These are phyloP conservation scores for Eupithecia centaureata DNA, from an alignment of 2,888 invertebrate species.

Conservation along the genomic window DNA sequence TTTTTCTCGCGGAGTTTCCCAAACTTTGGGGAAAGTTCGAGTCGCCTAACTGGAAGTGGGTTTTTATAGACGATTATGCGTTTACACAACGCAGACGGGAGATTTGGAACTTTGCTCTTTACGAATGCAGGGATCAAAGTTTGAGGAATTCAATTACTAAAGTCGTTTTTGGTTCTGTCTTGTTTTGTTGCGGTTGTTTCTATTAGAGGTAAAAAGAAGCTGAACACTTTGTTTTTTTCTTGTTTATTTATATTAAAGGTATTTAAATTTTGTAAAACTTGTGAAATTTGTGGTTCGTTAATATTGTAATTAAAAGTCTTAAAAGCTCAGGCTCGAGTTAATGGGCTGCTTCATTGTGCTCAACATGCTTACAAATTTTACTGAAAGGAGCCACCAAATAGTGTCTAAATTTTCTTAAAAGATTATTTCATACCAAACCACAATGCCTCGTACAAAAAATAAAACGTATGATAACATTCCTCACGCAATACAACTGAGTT, in stretches of 20 bases:
- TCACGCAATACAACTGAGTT: neutral
- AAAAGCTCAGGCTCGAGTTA: neutral
- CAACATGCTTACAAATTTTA: neutral
- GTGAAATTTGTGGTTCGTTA: neutral
- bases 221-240: neutral
- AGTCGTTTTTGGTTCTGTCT: conserved; percentile 40
- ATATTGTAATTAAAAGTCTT: neutral
- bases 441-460: neutral
- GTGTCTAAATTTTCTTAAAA: neutral
- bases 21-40: conserved; percentile 39
- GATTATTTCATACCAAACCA: neutral
- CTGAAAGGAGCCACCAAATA: neutral
- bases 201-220: conserved; percentile 7
- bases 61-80: conserved; percentile 57
- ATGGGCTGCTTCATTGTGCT: neutral
- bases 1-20: conserved; percentile 44
- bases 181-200: conserved; percentile 21
- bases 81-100: conserved; percentile 51
- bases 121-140: conserved; percentile 46
- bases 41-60: conserved; percentile 44
- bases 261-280: neutral
- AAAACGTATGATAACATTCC: neutral
- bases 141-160: conserved; percentile 45
- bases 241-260: neutral
- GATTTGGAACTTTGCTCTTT: conserved; percentile 48